Base-by-base conservation (phyloP, 2,113 vertebrate species). In the Condylura cristata region DNA sequence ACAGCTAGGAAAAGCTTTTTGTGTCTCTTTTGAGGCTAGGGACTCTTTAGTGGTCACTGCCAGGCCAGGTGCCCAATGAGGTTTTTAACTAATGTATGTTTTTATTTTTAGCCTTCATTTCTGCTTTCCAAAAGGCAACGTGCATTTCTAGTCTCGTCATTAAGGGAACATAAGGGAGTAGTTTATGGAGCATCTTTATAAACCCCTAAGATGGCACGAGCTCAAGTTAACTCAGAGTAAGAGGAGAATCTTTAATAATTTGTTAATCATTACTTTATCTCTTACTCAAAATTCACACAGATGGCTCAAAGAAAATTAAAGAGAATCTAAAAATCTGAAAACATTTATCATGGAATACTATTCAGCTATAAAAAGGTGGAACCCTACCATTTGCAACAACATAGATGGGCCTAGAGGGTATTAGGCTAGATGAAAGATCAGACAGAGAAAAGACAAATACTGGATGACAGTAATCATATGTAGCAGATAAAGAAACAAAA, bases 201-300 rank as follows among this genome's bases (percentile, higher is more conserved):
- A 13, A 53, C 2, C 79, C 63, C 74, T 53, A 58, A 10, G 46
- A 65, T 6, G 41, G 81, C 24, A 34, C 60, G 53, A 56, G 76
- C 18, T 71, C 24, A 76, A 5, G 41, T 63, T 56, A n/a, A 75
- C 68, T 70, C 72, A 48, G 53, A 85, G 18, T 81, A 46, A 86
- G 58, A 74, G 16, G 9, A 83, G 34, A 78, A 16, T 39, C 83
- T 86, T 71, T 63, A 65, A 81, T 68, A 82, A 81, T 32, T 44
- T 94, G 80, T 22, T 30, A 74, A 90, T 75, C 70, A 79, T 53
- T 94, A 80, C n/a, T 37, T 95, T 85, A 81, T 46, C 66, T 61
- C 81, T 90, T 66, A 92, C 14, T 88, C 75, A 83, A 63, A 94
- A 28, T 8, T 53, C 32, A 66, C 30, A 80, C 0, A 75, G 84